A percentile compares a stretch with the other conserved stretches of the same genome.
phyloP scores from a whole-genome alignment of 2,888 invertebrate species.

The Drosophila pseudotalamancana region DNA sequence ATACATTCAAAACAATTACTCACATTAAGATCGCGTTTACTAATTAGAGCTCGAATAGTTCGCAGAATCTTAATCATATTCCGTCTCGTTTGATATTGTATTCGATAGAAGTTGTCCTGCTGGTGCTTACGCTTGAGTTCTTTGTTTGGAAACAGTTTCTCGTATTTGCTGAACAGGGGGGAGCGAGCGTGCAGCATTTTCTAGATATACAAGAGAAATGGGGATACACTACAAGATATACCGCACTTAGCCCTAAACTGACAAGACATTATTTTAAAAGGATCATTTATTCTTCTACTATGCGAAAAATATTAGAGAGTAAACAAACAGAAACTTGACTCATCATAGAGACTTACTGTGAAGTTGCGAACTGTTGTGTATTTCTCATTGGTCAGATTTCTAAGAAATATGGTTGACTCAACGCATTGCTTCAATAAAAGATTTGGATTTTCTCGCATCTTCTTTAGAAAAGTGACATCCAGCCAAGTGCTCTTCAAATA shows the following conservation, averaged over 20 bases:
- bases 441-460: slow-evolving; percentile 59
- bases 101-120: slow-evolving; percentile 71
- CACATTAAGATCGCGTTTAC: slow-evolving; percentile 16
- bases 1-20: not conserved
- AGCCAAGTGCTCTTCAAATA: slow-evolving; percentile 78
- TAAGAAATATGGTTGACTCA: slow-evolving; percentile 59
- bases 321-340: too few relatives aligned
- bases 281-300: too few relatives aligned
- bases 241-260: not conserved
- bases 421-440: slow-evolving; percentile 64
- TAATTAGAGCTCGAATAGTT: slow-evolving; percentile 65
- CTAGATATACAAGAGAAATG: slow-evolving; percentile 37
- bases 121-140: slow-evolving; percentile 48
- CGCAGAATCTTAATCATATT: slow-evolving; percentile 79
- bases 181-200: slow-evolving; percentile 82
- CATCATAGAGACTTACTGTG: slow-evolving; percentile 64
- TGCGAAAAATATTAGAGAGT: too few relatives aligned
- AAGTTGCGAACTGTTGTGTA: slow-evolving; percentile 69
- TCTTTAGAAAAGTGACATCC: slow-evolving; percentile 76
- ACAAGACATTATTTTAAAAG: too few relatives aligned
- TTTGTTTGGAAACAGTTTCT: slow-evolving; percentile 59
- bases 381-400: slow-evolving; percentile 52
- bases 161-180: slow-evolving; percentile 74
- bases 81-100: slow-evolving; percentile 81
- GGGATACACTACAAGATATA: not conserved